Evolutionary conservation across 2,888 invertebrate genomes (phyloP).

Genomic region (Dysmachus trigonus): DNA sequence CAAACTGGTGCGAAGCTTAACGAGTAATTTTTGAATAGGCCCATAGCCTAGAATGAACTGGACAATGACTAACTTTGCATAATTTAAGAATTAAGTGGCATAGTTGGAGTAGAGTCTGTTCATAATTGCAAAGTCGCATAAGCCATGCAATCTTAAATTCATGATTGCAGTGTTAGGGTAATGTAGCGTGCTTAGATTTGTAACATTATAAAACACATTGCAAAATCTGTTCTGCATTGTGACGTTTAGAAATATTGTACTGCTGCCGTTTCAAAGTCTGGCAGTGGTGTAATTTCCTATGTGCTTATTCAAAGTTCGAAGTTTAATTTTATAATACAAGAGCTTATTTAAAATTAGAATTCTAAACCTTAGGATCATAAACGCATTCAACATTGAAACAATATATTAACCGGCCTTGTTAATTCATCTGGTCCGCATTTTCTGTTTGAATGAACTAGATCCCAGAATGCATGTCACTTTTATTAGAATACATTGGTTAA

Average conservation of each 20-base stretch:
- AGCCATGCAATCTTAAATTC: neutral
- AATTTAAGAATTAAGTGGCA: neutral
- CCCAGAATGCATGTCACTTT: too few relatives aligned
- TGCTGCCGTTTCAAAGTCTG: neutral
- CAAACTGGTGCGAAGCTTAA: neutral
- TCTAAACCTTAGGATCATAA: too few relatives aligned
- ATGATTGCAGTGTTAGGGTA: neutral
- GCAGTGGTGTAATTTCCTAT: neutral
- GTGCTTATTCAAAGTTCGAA: neutral
- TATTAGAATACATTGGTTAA: too few relatives aligned
- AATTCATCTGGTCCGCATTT: too few relatives aligned
- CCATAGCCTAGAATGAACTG: neutral
- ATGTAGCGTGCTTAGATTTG: neutral
- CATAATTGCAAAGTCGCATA: neutral
- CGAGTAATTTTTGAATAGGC: neutral
- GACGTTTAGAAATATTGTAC: neutral
- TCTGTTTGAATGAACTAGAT: too few relatives aligned
- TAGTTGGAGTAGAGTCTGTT: neutral
- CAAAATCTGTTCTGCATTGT: neutral
- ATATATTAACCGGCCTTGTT: neutral
- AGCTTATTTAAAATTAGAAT: too few relatives aligned
- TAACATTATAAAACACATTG: neutral
- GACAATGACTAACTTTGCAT: neutral
- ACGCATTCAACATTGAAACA: neutral
- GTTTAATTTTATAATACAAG: neutral